phyloP scores from a whole-genome alignment of 2,888 invertebrate genomes.

The Tromatobia lineatoria region DNA sequence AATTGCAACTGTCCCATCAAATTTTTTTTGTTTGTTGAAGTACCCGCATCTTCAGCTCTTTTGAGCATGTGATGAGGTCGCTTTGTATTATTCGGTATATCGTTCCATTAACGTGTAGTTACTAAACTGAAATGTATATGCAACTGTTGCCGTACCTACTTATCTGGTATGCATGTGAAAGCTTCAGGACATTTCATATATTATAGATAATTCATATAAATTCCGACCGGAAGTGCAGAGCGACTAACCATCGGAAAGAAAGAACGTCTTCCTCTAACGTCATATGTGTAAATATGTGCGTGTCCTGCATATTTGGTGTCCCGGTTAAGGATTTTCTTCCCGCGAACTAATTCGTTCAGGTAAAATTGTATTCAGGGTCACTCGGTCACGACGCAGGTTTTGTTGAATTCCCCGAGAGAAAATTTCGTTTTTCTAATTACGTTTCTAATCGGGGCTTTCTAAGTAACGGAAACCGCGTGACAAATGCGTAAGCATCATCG shows the following conservation, averaged over 20 bases:
- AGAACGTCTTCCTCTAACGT: neutral
- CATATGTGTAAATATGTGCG: neutral
- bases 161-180: neutral
- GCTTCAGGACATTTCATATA: constrained; percentile 49
- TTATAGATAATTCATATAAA: constrained; percentile 30
- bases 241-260: constrained; percentile 40
- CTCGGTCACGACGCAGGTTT: neutral
- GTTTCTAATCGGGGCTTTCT: no score
- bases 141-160: neutral
- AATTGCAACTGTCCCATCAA: no score
- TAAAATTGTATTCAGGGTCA: neutral
- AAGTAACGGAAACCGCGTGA: no score
- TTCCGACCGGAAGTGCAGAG: constrained; percentile 57
- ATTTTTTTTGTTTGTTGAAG: no score
- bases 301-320: neutral
- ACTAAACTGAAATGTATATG: neutral
- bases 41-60: no score
- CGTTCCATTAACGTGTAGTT: neutral
- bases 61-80: no score
- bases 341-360: neutral
- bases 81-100: no score
- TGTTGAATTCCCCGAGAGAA: neutral
- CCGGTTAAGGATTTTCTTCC: neutral
- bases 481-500: no score
- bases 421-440: no score